Conservation (phyloP, 35 echinoderm and acorn worm species). For the Eucidaris tribuloides region DNA sequence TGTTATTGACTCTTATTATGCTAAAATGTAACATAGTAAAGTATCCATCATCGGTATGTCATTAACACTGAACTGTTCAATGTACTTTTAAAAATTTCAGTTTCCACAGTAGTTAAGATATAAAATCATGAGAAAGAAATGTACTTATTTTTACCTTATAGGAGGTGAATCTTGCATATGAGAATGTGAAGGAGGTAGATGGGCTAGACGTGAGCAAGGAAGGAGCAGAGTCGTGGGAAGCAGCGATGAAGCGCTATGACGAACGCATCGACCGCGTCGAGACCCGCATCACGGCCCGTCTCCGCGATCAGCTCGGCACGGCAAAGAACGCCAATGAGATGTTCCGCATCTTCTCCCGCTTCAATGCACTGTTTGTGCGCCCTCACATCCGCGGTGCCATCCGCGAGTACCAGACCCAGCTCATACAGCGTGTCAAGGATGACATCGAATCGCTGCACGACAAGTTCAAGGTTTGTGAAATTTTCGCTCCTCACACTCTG, state of each 20-base stretch:
- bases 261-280: conserved; percentile 96
- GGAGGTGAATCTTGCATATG: conserved; percentile 97
- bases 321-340: conserved; percentile 99
- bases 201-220: conserved; percentile 89
- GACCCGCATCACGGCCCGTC: conserved; percentile 89
- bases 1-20: no score
- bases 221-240: conserved; percentile 87
- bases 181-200: conserved; percentile 94
- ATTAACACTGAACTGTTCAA: no score
- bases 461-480: conserved; percentile 80
- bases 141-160: conserved; percentile 20
- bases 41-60: no score
- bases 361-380: conserved; percentile 95
- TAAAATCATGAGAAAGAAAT: no score
- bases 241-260: conserved; percentile 89
- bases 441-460: conserved; percentile 96
- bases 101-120: no score
- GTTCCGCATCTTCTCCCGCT: conserved; percentile 99
- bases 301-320: conserved; percentile 91
- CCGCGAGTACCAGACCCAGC: conserved; percentile 92
- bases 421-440: conserved; percentile 94
- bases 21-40: no score
- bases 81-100: no score
- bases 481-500: no score
- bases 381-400: conserved; percentile 96